Evolutionary conservation across 2,113 vertebrate genomes (phyloP), one percentile per base, ranked within the genome.

Genomic region (Paraplagusia blochii): DNA sequence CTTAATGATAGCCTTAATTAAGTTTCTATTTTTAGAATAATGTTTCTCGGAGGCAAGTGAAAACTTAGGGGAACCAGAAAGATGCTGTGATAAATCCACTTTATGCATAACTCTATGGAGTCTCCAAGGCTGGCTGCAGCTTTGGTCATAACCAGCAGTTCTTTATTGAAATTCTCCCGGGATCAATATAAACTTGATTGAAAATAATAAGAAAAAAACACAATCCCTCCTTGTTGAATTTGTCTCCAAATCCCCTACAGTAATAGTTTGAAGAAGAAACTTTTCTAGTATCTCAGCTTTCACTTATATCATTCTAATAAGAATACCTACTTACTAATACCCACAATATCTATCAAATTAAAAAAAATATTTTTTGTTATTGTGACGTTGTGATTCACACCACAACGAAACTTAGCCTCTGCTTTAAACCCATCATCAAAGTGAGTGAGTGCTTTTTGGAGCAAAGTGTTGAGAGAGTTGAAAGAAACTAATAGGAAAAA

Each of bases 111-210:
- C 18, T 58, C 36, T 64, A 56, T 29, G 44, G 13, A 57, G 47
- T 53, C 63, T 59, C 64, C n/a, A 58, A 66, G 62, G 62, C 15
- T 50, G 46, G 62, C 53, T 74, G 34, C 62, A 56, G 57, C 50
- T 48, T 44, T 46, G 54, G 53, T 69, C 65, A 71, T 74, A 63
- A 63, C 53, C 62, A 45, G 11, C 19, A 52, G 9, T 50, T 76
- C 36, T 76, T 80, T 72, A 66, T 55, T 65, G 57, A 66, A 69
- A 53, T 66, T 60, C 69, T 67, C 73, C 10, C 16, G 55, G 59
- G 76, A 51, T 67, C 72, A 74, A 72, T 79, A 64, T 64, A 71
- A 64, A 36, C 56, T 63, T 71, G 63, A 79, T 74, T 74, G 70
- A 74, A 70, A 52, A 42, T 53, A 63, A 74, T 61, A 18, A 16